Base-by-base conservation (phyloP, 2,797 vertebrate genomes). In the Clarias fuscus region DNA sequence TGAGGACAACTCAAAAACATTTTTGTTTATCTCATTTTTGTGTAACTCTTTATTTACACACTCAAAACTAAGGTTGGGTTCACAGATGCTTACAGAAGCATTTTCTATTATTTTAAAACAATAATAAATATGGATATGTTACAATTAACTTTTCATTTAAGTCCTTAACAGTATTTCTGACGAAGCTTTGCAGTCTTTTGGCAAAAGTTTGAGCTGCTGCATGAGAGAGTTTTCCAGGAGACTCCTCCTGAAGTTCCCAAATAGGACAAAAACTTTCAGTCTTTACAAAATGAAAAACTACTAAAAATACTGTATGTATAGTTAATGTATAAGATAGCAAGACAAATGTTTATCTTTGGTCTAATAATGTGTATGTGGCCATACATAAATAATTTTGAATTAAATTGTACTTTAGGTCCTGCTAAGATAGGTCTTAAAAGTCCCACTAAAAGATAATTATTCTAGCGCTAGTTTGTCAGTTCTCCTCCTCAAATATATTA, bases 401-500 rank as follows among this genome's bases (percentile, higher is more conserved):
- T 75, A 20, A 79, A 40, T 64, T 33, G 4, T 79, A 73, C 75
- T 53, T 87, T 80, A 62, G 70, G 53, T 78, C 40, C 40, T 56
- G 13, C 82, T 56, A 61, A 20, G 43, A 8, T 22, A 37, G 78
- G 27, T 73, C 20, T 56, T 48, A 33, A 68, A 53, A 75, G 48
- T 64, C 37, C 43, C 15, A 37, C 56, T 77, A 68, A 84, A 59
- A 72, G 79, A 86, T 67, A 83, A 92, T 91, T 88, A 92, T 91
- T 93, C 91, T 91, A 90, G 89, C 86, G 70, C 89, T 92, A 92
- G 93, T 94, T 93, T 91, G 91, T 92, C 89, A 89, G 91, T 85
- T 87, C 92, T 93, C 90, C 83, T 92, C 90, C 93, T 93, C 82
- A 89, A 93, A 95, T 95, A 93, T 84, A 91, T 93, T 91, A 85